Evolutionary conservation across 2,797 vertebrate genomes (phyloP), one percentile per base, ranked within the genome.

Genomic region (Anguilla megastoma): DNA sequence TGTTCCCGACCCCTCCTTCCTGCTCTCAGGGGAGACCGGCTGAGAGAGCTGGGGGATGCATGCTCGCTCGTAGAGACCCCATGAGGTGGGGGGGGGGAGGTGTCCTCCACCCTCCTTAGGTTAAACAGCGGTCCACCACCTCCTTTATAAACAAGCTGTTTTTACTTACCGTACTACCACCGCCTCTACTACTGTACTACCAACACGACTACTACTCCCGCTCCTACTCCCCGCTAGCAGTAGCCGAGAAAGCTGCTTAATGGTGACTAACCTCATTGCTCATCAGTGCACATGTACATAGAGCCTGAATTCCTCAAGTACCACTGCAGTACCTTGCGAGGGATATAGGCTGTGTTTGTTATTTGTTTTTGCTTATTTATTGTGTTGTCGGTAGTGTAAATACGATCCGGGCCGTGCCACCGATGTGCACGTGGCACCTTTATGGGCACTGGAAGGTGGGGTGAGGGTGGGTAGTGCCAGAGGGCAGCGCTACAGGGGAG

Each of bases 211-310:
- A 90, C 76, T 90, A 52, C 86, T 86, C 58, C 56, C 50, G 54
- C 85, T 86, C 87, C 41, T 76, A 60, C 85, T 88, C 86, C 90
- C 91, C 86, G 48, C 52, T 80, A 71, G 54, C 69, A 69, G 84
- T 94, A 93, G 93, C 90, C 89, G 89, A 85, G 90, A 41, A 90
- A 92, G 92, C 94, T 94, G 93, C 93, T 95, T 87, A 89, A 93
- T 90, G 85, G 91, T 90, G 86, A 96, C 95, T 96, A 96, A 96
- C 95, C 91, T 93, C 92, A 92, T 92, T 50, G 85, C 89, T 89
- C 88, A 85, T 91, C 87, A 63, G 90, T 92, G 89, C 90, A 93
- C 93, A 84, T 94, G 93, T 93, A 93, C 90, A 93, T 92, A 90
- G 86, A 89, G 50, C 76, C 71, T 79, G 85, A 84, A 85, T 84